Base-by-base conservation (phyloP, 2,113 vertebrate genomes). In the Proteles cristata region DNA sequence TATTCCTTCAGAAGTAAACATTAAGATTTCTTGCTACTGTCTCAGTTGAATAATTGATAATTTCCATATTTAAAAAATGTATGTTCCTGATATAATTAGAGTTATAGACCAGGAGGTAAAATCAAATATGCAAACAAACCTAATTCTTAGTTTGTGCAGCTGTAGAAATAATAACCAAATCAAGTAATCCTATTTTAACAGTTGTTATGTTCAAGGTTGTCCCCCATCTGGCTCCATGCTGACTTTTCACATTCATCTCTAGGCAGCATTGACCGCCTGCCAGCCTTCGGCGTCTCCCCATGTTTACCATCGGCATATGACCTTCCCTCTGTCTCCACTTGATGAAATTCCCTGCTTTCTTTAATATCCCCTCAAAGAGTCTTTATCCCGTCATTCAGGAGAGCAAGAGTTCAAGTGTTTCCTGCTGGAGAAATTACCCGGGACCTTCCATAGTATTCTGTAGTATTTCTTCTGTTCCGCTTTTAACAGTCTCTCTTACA, bases 121-220 rank as follows among this genome's bases (percentile, higher is more conserved):
- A 88, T 50, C 65, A 96, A 93, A 55, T 21, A 35, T 88, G 43
- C 31, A 79, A 79, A n/a, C 61, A 69, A 90, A 90, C 25, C n/a
- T 96, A 96, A 91, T 83, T 95, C 81, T 94, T 92, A 66, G 11
- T 73, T 90, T 93, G 17, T 96, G 48, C 21, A 45, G 15, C 92
- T 87, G 25, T 48, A 84, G n/a, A 92, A 94, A 43, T 90, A 71
- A 92, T 84, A 94, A 88, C 66, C 94, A 90, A 58, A 58, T 95
- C 80, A 66, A 58, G 84, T 87, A 94, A 96, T 95, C 74, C 88
- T 87, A 88, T 96, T 97, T 87, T 81, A 25, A n/a, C 97, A 65
- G 77, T 50, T 43, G 45, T 68, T 43, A 77, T 79, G 66, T 73
- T 53, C 61, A 48, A 11, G 21, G 25, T 39, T n/a, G 23, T 61